phyloP scores from a whole-genome alignment of 1,140 invertebrate species.

The Apis dorsata region DNA sequence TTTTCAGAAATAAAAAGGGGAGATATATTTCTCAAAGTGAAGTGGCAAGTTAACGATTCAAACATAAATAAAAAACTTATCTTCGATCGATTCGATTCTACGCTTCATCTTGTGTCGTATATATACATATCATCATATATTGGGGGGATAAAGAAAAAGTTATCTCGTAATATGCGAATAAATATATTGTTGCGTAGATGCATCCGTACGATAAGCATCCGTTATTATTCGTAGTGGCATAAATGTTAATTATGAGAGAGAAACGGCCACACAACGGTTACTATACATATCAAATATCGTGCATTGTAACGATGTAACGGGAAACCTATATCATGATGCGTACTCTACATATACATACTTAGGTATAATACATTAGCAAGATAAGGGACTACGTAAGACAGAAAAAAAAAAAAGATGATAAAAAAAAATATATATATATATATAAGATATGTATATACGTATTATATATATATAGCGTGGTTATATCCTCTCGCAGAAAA shows the following conservation, averaged over 20 bases:
- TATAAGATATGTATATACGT: constrained; percentile 53
- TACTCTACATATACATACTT: constrained; percentile 65
- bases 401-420: constrained; percentile 6
- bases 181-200: constrained; percentile 23
- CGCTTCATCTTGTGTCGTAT: too few relatives aligned
- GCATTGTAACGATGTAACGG: constrained; percentile 70
- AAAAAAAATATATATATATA: constrained; percentile 7
- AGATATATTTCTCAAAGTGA: too few relatives aligned
- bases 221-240: constrained; percentile 3
- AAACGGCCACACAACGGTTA: constrained; percentile 58
- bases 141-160: too few relatives aligned
- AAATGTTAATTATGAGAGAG: constrained; percentile 31
- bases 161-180: background rate
- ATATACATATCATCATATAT: background rate
- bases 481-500: background rate
- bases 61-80: too few relatives aligned
- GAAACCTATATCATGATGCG: constrained; percentile 75
- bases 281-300: constrained; percentile 74
- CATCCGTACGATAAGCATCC: background rate
- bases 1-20: too few relatives aligned
- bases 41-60: too few relatives aligned
- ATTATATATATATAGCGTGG: constrained; percentile 29
- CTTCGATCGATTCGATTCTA: too few relatives aligned
- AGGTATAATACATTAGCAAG: constrained; percentile 46
- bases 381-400: constrained; percentile 11